These are phyloP conservation scores for Ochotona princeps DNA, from an alignment of 2,113 vertebrate genomes.

Conservation along the genomic window DNA sequence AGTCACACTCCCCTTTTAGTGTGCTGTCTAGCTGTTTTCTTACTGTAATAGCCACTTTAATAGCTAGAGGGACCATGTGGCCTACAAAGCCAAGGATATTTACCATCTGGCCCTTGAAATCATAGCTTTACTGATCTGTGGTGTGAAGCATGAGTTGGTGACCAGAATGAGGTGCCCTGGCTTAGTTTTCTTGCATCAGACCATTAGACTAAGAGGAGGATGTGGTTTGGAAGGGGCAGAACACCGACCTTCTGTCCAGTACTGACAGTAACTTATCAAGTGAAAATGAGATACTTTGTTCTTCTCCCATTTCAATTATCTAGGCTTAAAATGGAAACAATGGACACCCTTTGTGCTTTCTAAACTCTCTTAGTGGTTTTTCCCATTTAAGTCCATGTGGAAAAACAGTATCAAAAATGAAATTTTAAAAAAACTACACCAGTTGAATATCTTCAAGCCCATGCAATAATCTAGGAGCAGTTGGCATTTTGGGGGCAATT, in stretches of 20 bases:
- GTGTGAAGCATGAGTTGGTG: neutral
- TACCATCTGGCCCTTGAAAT: conserved; percentile 10
- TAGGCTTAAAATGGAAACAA: neutral
- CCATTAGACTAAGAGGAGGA: neutral
- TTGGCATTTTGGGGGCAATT: neutral
- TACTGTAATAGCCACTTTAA: neutral
- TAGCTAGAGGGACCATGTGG: neutral
- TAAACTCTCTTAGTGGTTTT: conserved; percentile 9
- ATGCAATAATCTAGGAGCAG: too few species aligned
- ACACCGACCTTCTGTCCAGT: conserved; percentile 10
- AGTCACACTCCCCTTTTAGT: neutral
- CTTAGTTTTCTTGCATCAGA: neutral
- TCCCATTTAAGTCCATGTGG: neutral
- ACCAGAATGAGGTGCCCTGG: neutral
- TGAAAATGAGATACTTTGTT: neutral
- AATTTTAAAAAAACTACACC: neutral
- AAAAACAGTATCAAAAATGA: neutral
- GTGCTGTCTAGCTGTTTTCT: neutral
- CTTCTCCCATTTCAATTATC: neutral
- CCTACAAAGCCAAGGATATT: conserved; percentile 6
- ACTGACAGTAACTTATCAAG: neutral
- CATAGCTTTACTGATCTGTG: neutral
- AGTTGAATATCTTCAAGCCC: neutral
- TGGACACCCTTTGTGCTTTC: neutral
- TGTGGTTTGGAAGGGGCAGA: neutral